These are phyloP conservation scores for Ptyas mucosa DNA, from an alignment of 2,113 vertebrate genomes.

Conservation along the genomic window DNA sequence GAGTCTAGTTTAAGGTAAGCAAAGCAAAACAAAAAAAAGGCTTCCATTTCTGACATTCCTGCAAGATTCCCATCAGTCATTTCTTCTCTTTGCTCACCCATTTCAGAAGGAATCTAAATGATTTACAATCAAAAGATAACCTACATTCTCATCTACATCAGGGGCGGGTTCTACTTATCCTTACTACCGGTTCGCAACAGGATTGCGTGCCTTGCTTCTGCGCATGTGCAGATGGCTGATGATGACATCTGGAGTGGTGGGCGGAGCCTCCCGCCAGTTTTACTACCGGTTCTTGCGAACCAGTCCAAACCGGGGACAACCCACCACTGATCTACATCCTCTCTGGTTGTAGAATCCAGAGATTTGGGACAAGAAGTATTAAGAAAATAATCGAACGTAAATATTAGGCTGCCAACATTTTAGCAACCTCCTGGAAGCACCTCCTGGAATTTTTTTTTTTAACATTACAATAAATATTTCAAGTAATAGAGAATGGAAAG, in stretches of 20 bases:
- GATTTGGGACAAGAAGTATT: slow-evolving; percentile 29
- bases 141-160: neutral
- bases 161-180: too few relatives aligned
- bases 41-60: neutral
- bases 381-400: slow-evolving; percentile 20
- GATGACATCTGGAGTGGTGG: too few relatives aligned
- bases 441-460: slow-evolving; percentile 41
- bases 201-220: too few relatives aligned
- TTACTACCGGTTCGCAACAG: too few relatives aligned
- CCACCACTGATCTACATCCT: neutral
- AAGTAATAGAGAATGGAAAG: slow-evolving; percentile 9
- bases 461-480: neutral
- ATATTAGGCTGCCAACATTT: slow-evolving; percentile 46
- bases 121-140: neutral
- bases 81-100: neutral
- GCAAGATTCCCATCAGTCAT: neutral
- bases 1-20: neutral
- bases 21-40: neutral
- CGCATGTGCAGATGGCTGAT: too few relatives aligned
- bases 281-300: too few relatives aligned
- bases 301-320: too few relatives aligned
- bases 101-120: slow-evolving; percentile 4
- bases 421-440: slow-evolving; percentile 44
- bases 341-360: slow-evolving; percentile 11
- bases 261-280: too few relatives aligned